Evolutionary conservation across 2,113 vertebrate species (phyloP), one percentile per base, ranked within the genome.

Genomic region (Microcebus lehilahytsara): DNA sequence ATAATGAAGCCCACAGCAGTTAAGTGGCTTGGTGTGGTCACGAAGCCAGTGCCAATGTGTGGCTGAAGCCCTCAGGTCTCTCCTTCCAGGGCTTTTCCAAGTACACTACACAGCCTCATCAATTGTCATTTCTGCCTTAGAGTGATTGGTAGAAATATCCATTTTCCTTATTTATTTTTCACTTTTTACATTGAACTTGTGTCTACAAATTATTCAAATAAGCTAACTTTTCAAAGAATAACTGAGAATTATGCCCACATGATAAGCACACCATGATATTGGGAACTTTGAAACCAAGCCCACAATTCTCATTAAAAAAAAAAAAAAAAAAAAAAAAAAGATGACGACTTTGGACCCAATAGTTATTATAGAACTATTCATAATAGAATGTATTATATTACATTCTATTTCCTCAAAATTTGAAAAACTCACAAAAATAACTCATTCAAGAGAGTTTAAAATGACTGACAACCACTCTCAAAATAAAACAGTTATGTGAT

Each of bases 361-460:
- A 62, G 34, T 30, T 69, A 75, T 20, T 72, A 1, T 32, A 92
- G 87, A 90, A 46, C 7, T 81, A 74, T 58, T 66, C 30, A 72
- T 34, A 77, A 81, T 51, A 66, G 37, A 96, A 87, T 67, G 4
- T 64, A 56, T 85, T 72, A 60, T 80, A 67, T 60, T 58, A 19
- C 23, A 62, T 69, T 83, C 27, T 66, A 94, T 77, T 78, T 78
- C 49, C 66, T 85, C 49, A 75, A 92, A 96, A 67, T 83, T 83
- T 94, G 12, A 97, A 69, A 66, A 53, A 74, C n/a, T 87, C 42
- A 86, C n/a, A 95, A 95, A 42, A 42, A 93, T 27, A 5, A 77
- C 75, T 95, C 88, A 7, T 53, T 22, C 10, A 46, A 51, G 1
- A 14, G 1, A 64, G 30, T 77, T 96, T 77, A 64, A 77, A 51